phyloP scores from a whole-genome alignment of 2,888 invertebrate species.

The Ophioninae sp. region DNA sequence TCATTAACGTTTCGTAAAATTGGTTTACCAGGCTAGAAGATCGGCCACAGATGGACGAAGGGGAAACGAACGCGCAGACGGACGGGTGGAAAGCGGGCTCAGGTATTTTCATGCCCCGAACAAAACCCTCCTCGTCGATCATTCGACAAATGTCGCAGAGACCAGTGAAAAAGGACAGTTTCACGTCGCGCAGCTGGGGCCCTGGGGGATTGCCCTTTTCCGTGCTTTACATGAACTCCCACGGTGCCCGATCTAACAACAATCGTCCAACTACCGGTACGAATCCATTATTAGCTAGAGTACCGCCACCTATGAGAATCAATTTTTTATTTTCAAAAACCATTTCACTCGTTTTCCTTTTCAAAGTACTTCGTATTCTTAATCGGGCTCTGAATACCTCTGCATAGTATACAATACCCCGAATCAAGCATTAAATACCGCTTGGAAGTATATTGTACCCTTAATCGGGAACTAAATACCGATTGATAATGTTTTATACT shows the following conservation, averaged over 20 bases:
- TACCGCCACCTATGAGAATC: neutral
- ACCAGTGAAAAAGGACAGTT: slow-evolving; percentile 79
- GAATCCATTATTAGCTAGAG: neutral
- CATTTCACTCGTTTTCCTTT: too few relatives aligned
- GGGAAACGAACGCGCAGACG: slow-evolving; percentile 35
- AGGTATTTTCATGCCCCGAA: slow-evolving; percentile 38
- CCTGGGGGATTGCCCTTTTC: slow-evolving; percentile 83
- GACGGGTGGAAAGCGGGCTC: slow-evolving; percentile 44
- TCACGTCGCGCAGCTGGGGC: slow-evolving; percentile 82
- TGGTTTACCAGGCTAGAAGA: slow-evolving; percentile 30
- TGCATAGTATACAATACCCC: too few relatives aligned
- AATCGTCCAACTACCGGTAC: slow-evolving; percentile 61
- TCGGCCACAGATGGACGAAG: slow-evolving; percentile 27
- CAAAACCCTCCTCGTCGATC: slow-evolving; percentile 49
- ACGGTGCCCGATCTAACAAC: slow-evolving; percentile 66
- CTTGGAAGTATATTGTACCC: too few relatives aligned
- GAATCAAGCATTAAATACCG: too few relatives aligned
- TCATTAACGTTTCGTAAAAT: neutral
- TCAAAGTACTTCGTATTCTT: too few relatives aligned
- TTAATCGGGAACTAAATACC: too few relatives aligned
- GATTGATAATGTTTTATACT: too few relatives aligned
- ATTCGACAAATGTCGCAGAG: slow-evolving; percentile 58
- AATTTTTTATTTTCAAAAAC: too few relatives aligned
- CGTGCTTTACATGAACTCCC: slow-evolving; percentile 81
- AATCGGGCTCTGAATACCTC: too few relatives aligned